Conservation (phyloP, 2,113 vertebrate species). For the Murina feae region DNA sequence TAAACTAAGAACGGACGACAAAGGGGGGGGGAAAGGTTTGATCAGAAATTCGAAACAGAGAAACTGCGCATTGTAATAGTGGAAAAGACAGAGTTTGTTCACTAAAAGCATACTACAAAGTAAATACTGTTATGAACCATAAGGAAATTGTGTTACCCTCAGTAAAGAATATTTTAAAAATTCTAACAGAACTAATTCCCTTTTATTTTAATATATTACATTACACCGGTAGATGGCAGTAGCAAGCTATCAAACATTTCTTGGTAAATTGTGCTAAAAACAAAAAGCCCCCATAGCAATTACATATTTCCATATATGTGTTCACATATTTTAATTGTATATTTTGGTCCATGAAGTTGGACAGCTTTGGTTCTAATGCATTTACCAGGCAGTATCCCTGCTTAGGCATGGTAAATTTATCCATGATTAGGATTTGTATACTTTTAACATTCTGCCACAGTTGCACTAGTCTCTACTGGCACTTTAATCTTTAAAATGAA, state of each 20-base stretch:
- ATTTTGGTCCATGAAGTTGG: not conserved
- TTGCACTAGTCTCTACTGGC: not conserved
- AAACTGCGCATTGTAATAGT: not conserved
- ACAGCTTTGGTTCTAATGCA: not conserved
- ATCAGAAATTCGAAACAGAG: constrained; percentile 21
- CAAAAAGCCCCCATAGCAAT: constrained; percentile 16
- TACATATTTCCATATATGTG: not conserved
- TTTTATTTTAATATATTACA: not conserved
- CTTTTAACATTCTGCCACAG: not conserved
- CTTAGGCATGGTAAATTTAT: not conserved
- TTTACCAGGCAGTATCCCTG: not conserved
- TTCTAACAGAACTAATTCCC: not conserved
- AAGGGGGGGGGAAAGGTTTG: not conserved
- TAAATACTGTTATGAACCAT: not conserved
- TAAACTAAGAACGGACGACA: constrained; percentile 81
- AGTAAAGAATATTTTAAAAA: constrained; percentile 25
- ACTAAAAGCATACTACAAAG: constrained; percentile 12
- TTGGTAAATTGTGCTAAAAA: not conserved
- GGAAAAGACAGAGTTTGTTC: not conserved
- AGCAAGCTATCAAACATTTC: constrained; percentile 29
- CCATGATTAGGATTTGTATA: not conserved
- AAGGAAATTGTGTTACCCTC: not conserved
- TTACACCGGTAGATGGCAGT: constrained; percentile 53
- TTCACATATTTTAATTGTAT: not conserved
- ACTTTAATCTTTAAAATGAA: not conserved